phyloP scores from a whole-genome alignment of 2,797 vertebrate species.

The Danio jaintianensis region DNA sequence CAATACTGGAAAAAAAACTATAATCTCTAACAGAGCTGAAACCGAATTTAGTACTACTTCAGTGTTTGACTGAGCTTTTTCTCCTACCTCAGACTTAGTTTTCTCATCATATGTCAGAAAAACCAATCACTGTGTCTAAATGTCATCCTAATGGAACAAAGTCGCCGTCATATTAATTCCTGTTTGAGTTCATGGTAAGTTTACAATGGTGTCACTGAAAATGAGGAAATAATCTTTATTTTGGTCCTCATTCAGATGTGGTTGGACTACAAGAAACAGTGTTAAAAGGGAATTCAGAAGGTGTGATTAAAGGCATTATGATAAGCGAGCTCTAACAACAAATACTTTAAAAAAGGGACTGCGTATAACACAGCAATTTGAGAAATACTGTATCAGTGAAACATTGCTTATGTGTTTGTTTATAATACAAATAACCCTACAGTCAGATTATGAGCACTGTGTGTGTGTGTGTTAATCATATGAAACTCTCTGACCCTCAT shows the following conservation, averaged over 20 bases:
- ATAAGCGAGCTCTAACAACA: not conserved
- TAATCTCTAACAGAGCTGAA: not conserved
- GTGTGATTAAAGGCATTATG: not conserved
- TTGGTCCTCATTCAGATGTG: not conserved
- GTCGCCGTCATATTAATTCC: not conserved
- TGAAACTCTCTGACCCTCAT: constrained; percentile 9
- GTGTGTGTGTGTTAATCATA: not conserved
- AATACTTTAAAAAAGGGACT: constrained; percentile 16
- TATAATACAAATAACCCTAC: not conserved
- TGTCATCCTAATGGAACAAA: constrained; percentile 7
- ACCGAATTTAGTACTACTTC: constrained; percentile 10
- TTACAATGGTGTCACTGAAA: not conserved
- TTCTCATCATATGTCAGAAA: not conserved
- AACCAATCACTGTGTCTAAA: constrained; percentile 14
- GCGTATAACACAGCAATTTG: not conserved
- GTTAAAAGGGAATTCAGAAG: constrained; percentile 8
- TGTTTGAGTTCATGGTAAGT: not conserved
- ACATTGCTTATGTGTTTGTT: constrained; percentile 10
- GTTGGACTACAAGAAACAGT: not conserved
- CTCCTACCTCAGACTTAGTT: constrained; percentile 74
- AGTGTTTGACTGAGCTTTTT: constrained; percentile 51
- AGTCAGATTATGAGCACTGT: constrained; percentile 9
- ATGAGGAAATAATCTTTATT: not conserved
- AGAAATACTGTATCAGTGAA: constrained; percentile 27
- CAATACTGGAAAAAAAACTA: not conserved